phyloP scores from a whole-genome alignment of 1,140 invertebrate genomes.

The Bilobella aurantiaca region DNA sequence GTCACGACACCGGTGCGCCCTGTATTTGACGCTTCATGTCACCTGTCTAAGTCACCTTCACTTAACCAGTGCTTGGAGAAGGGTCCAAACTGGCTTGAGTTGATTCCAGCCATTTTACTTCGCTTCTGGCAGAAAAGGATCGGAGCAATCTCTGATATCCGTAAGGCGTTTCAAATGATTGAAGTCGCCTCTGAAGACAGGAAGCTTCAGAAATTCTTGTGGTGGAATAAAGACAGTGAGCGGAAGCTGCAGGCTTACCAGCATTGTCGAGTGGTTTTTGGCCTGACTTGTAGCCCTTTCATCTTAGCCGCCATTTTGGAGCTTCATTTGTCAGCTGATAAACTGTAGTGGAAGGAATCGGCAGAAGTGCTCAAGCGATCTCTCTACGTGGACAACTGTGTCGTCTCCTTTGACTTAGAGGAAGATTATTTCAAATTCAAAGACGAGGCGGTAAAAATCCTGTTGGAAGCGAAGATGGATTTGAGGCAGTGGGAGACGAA shows the following conservation, averaged over 20 bases:
- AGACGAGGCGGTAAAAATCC: slow-evolving; percentile 20
- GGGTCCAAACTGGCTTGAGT: slow-evolving; percentile 40
- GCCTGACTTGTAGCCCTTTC: slow-evolving; percentile 25
- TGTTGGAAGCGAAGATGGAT: slow-evolving; percentile 36
- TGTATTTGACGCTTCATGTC: slow-evolving; percentile 36
- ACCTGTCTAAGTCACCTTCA: slow-evolving; percentile 32
- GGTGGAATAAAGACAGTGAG: slow-evolving; percentile 14
- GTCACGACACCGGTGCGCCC: slow-evolving; percentile 36
- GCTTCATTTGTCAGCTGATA: slow-evolving; percentile 2
- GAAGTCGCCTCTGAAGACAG: slow-evolving; percentile 33
- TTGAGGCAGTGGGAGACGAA: slow-evolving; percentile 35
- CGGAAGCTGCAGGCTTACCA: slow-evolving; percentile 9
- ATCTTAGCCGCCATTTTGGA: slow-evolving; percentile 18
- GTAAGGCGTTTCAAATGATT: slow-evolving; percentile 42
- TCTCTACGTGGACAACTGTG: slow-evolving; percentile 33
- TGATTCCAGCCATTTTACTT: slow-evolving; percentile 38
- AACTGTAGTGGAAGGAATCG: background rate
- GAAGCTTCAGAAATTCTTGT: slow-evolving; percentile 20
- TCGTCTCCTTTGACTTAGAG: slow-evolving; percentile 27
- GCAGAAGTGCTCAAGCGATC: background rate
- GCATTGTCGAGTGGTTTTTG: slow-evolving; percentile 27
- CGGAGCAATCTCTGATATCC: slow-evolving; percentile 40
- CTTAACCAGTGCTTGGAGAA: slow-evolving; percentile 40
- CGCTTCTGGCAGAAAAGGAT: slow-evolving; percentile 38
- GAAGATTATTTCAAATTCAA: slow-evolving; percentile 33